These are phyloP conservation scores for Hermetia illucens DNA, from an alignment of 1,140 invertebrate genomes.

Conservation along the genomic window DNA sequence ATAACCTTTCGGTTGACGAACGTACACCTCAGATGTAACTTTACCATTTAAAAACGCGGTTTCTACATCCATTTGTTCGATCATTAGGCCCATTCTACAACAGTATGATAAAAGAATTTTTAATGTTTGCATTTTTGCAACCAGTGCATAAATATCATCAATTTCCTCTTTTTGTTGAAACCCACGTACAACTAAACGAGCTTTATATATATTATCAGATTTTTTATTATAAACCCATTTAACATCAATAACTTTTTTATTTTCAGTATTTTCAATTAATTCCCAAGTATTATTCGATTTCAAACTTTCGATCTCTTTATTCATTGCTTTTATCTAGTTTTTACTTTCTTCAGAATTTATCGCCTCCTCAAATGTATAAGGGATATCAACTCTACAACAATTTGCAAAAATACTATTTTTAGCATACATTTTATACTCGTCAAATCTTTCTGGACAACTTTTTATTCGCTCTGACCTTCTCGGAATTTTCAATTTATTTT, in stretches of 20 bases:
- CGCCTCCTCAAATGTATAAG: conserved; percentile 19
- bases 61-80: conserved; percentile 19
- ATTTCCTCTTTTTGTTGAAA: conserved; percentile 20
- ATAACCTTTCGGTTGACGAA: conserved; percentile 27
- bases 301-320: conserved; percentile 22
- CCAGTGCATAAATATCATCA: conserved; percentile 11
- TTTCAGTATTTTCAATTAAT: conserved; percentile 18
- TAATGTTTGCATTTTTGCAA: conserved; percentile 17
- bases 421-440: too few relatives aligned
- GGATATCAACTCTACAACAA: conserved; percentile 16
- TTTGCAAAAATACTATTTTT: conserved; percentile 23
- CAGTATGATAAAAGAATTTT: conserved; percentile 24
- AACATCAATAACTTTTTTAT: conserved; percentile 14
- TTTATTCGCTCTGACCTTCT: too few relatives aligned
- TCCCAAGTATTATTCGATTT: conserved; percentile 25
- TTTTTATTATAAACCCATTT: conserved; percentile 25
- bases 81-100: conserved; percentile 13
- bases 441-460: too few relatives aligned
- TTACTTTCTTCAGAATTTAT: conserved; percentile 11
- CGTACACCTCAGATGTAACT: conserved; percentile 30
- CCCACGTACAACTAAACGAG: conserved; percentile 23
- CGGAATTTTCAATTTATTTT: too few relatives aligned
- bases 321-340: conserved; percentile 25
- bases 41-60: conserved; percentile 29
- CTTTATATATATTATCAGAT: conserved; percentile 7